Conservation (phyloP, 2,888 invertebrate species). For the Lepidonotus clava region DNA sequence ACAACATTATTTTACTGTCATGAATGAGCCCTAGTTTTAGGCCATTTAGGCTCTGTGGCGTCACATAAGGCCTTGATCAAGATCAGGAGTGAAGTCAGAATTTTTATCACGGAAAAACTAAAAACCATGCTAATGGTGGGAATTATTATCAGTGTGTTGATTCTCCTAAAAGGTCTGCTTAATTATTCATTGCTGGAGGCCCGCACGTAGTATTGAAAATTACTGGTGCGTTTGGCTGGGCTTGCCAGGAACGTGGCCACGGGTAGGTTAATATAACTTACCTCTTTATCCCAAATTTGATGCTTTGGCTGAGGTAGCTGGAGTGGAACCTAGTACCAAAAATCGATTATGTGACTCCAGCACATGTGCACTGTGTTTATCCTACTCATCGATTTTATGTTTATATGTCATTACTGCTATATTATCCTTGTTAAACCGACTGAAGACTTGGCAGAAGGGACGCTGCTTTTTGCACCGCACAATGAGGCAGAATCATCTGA, state of each 20-base stretch:
- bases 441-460: not conserved
- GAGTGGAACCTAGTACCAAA: not conserved
- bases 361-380: not conserved
- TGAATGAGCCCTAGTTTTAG: constrained; percentile 10
- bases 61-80: constrained; percentile 6
- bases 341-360: not conserved
- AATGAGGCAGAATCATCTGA: not conserved
- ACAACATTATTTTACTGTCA: constrained; percentile 28
- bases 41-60: constrained; percentile 25
- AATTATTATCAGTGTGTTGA: constrained; percentile 32
- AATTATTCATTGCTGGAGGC: constrained; percentile 22
- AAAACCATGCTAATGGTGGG: too few species aligned
- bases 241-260: not conserved
- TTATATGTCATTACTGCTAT: constrained; percentile 29
- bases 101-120: too few species aligned
- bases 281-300: constrained; percentile 11
- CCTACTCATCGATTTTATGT: not conserved
- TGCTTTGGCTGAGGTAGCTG: not conserved
- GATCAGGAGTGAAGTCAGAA: not conserved
- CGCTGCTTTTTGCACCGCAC: not conserved
- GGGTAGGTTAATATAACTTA: not conserved
- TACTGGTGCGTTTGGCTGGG: not conserved
- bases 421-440: constrained; percentile 1
- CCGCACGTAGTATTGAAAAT: constrained; percentile 29
- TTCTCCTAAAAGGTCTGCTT: not conserved